Evolutionary conservation across 1,140 invertebrate genomes (phyloP).

Genomic region (Heliconius eleuchia): DNA sequence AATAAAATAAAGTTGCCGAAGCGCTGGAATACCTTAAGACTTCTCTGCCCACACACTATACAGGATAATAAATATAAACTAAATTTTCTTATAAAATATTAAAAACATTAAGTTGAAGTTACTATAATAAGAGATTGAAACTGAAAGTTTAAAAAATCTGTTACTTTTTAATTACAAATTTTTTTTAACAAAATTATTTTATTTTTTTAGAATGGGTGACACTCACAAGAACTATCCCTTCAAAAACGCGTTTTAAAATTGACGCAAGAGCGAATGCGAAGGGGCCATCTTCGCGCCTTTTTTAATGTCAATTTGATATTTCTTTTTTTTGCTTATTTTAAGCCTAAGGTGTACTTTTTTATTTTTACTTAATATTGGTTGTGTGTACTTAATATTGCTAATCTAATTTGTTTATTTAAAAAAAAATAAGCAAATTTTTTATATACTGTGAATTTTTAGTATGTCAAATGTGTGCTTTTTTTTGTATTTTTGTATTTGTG

Average conservation of each 20-base stretch:
- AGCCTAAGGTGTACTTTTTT: neutral
- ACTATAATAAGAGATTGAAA: too few relatives aligned
- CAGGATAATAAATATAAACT: too few relatives aligned
- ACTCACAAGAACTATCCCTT: slow-evolving; percentile 72
- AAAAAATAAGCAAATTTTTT: neutral
- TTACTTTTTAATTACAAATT: too few relatives aligned
- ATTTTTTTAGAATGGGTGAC: slow-evolving; percentile 68
- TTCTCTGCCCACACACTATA: too few relatives aligned
- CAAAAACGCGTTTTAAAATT: slow-evolving; percentile 50
- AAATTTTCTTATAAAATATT: too few relatives aligned
- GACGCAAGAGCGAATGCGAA: neutral
- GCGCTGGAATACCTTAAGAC: too few relatives aligned
- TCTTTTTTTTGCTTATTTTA: neutral
- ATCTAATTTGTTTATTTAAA: neutral
- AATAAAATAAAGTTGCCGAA: too few relatives aligned
- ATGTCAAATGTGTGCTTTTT: neutral
- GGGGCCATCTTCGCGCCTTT: neutral
- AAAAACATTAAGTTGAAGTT: too few relatives aligned
- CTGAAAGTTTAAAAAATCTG: too few relatives aligned
- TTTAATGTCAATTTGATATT: slow-evolving; percentile 11
- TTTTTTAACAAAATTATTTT: slow-evolving; percentile 18
- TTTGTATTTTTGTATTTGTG: neutral
- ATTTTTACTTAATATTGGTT: slow-evolving; percentile 3
- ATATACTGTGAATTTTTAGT: neutral
- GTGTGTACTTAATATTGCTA: neutral